A percentile compares a stretch with the other conserved stretches of the same genome.
These are phyloP conservation scores for Scaptomyza reducta DNA, from an alignment of 2,888 invertebrate species.

Conservation along the genomic window DNA sequence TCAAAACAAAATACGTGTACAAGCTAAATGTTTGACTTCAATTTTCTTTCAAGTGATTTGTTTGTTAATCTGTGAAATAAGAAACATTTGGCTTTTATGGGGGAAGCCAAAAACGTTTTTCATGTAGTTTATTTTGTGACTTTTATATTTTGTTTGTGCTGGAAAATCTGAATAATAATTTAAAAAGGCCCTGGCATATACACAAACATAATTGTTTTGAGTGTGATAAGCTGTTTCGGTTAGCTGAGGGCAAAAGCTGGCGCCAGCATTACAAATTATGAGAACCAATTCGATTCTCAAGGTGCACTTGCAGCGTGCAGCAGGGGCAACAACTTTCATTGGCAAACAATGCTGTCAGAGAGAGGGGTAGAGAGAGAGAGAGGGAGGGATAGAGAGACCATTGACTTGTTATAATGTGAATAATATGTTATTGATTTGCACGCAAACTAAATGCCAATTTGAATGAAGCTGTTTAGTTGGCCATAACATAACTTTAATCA, in stretches of 20 bases:
- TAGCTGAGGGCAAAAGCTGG: conserved; percentile 33
- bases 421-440: conserved; percentile 44
- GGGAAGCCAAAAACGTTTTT: no score
- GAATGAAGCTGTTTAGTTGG: conserved; percentile 16
- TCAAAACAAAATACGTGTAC: neutral
- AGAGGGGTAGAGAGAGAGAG: conserved; percentile 2
- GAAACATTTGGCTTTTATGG: no score
- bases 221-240: neutral
- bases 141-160: neutral
- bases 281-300: conserved; percentile 31
- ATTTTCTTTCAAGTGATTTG: no score
- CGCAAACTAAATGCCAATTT: conserved; percentile 39
- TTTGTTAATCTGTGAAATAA: no score
- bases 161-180: neutral
- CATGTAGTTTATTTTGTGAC: neutral
- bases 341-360: neutral
- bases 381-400: conserved; percentile 7
- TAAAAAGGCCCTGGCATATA: neutral
- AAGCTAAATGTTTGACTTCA: no score
- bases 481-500: conserved; percentile 12
- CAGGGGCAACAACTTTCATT: conserved; percentile 30
- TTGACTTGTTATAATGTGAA: conserved; percentile 24
- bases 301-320: conserved; percentile 31
- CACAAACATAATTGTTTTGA: neutral
- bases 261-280: conserved; percentile 31